phyloP scores from a whole-genome alignment of 64 coral and sea anemone genomes.

The Pachyseris speciosa region DNA sequence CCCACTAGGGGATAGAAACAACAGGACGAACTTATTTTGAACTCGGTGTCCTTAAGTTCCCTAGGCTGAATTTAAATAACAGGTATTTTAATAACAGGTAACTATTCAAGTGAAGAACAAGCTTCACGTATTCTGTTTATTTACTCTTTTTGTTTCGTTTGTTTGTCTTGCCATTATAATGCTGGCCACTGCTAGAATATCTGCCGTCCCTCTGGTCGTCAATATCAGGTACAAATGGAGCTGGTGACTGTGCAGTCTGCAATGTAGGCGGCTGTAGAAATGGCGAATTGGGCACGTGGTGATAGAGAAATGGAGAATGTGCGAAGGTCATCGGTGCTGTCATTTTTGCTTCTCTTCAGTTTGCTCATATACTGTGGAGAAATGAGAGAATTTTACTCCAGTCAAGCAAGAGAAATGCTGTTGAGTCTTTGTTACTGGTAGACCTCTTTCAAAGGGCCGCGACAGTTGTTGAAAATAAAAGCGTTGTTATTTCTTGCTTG shows the following conservation, averaged over 20 bases:
- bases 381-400: background rate
- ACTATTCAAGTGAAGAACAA: too few species aligned
- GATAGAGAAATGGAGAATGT: conserved; percentile 24
- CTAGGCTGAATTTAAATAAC: too few species aligned
- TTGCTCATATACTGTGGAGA: background rate
- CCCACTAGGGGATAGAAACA: too few species aligned
- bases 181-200: background rate
- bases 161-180: background rate
- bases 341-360: background rate
- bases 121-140: too few species aligned
- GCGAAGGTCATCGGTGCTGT: conserved; percentile 1
- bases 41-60: too few species aligned
- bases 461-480: too few species aligned
- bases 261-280: background rate
- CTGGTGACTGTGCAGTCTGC: conserved; percentile 34
- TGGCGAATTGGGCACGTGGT: conserved; percentile 21
- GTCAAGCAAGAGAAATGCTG: background rate
- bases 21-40: too few species aligned
- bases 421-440: too few species aligned
- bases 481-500: too few species aligned
- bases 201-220: background rate
- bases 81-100: too few species aligned
- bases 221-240: conserved; percentile 58
- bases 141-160: background rate
- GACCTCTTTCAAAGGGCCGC: too few species aligned